Conservation (phyloP, 2,888 invertebrate genomes). For the Troilus luridus region DNA sequence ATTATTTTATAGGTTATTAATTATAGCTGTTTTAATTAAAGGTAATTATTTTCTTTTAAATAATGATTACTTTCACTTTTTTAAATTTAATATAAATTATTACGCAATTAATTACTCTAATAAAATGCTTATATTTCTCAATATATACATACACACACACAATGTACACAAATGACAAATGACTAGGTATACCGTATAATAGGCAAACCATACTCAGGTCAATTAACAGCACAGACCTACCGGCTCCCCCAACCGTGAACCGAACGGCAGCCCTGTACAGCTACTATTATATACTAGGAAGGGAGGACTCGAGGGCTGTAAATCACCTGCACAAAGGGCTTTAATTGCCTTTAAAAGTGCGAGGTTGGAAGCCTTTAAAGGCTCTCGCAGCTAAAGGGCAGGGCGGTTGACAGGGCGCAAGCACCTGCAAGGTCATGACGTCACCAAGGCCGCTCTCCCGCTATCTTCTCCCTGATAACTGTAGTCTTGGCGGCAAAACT, state of each 20-base stretch:
- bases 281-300: neutral
- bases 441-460: constrained; percentile 47
- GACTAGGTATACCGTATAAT: too few relatives aligned
- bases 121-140: too few relatives aligned
- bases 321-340: neutral
- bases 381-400: neutral
- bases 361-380: constrained; percentile 26
- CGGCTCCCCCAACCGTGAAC: neutral
- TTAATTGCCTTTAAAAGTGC: constrained; percentile 37
- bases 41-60: too few relatives aligned
- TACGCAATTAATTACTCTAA: neutral
- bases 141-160: too few relatives aligned
- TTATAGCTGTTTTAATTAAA: too few relatives aligned
- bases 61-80: too few relatives aligned
- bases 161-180: too few relatives aligned
- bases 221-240: neutral
- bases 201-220: neutral
- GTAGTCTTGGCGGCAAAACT: neutral
- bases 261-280: neutral
- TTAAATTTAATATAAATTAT: too few relatives aligned
- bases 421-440: constrained; percentile 50
- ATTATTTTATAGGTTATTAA: too few relatives aligned
- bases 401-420: neutral
- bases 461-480: constrained; percentile 11
- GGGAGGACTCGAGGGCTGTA: neutral